Evolutionary conservation across 2,888 invertebrate species (phyloP).

Genomic region (Diloba caeruleocephala): DNA sequence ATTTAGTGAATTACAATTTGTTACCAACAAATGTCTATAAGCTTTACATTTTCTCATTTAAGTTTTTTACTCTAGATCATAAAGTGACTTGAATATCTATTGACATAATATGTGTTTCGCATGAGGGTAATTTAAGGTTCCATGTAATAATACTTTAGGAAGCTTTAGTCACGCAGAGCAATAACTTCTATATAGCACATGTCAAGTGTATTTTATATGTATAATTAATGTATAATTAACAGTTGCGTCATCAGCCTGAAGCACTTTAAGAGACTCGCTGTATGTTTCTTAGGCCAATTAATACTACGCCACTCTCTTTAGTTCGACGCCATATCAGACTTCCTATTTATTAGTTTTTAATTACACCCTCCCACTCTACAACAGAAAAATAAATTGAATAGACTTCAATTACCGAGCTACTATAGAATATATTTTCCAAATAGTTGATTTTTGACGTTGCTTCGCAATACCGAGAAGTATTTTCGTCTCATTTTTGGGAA

Average conservation of each 20-base stretch:
- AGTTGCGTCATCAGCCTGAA: constrained; percentile 29
- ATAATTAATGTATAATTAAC: constrained; percentile 37
- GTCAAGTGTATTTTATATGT: constrained; percentile 35
- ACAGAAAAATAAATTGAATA: constrained; percentile 24
- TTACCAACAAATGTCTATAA: constrained; percentile 13
- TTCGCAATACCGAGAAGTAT: neutral
- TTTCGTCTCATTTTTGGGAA: constrained; percentile 2
- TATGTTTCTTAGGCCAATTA: constrained; percentile 17
- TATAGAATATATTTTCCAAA: constrained; percentile 6
- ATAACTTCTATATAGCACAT: constrained; percentile 29
- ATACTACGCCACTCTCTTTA: constrained; percentile 1
- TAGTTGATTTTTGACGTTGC: constrained; percentile 2
- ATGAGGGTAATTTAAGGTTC: neutral
- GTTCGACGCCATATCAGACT: constrained; percentile 3
- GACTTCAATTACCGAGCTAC: constrained; percentile 11
- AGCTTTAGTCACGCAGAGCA: constrained; percentile 2
- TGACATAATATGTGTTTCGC: too few species aligned
- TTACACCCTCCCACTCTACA: constrained; percentile 1
- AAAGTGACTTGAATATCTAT: too few species aligned
- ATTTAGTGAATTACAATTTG: constrained; percentile 39
- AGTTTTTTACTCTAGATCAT: too few species aligned
- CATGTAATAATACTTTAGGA: neutral
- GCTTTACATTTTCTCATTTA: constrained; percentile 16
- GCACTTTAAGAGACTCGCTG: constrained; percentile 10
- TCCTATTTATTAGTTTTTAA: constrained; percentile 37